A percentile compares a stretch with the other conserved stretches of the same genome.
Evolutionary conservation across 2,797 vertebrate species (phyloP).

Genomic region (Peromyscus melanophrys): DNA sequence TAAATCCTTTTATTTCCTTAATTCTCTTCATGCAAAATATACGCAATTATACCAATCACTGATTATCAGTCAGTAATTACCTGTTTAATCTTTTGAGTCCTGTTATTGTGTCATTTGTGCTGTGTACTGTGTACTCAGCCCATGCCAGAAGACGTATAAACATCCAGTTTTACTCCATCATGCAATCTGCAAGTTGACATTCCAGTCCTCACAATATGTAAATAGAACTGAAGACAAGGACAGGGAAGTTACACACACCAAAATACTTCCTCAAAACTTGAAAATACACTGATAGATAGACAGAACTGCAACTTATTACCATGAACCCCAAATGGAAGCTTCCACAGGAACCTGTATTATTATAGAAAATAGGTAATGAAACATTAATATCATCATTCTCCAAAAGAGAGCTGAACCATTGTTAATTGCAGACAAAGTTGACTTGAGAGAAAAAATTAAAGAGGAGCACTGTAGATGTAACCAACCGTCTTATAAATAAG

Average conservation of each 20-base stretch:
- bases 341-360: no score
- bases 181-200: background rate
- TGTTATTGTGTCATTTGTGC: background rate
- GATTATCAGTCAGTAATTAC: background rate
- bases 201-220: background rate
- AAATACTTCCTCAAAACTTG: background rate
- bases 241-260: background rate
- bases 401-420: background rate
- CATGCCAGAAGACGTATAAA: background rate
- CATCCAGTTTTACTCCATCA: background rate
- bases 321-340: background rate
- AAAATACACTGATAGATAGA: background rate
- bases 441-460: background rate
- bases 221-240: background rate
- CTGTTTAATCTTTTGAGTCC: background rate
- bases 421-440: background rate
- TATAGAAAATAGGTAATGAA: background rate
- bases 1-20: conserved; percentile 14
- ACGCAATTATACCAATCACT: background rate
- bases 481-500: no score
- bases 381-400: background rate
- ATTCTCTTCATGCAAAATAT: background rate
- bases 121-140: background rate
- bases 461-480: no score
- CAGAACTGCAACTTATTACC: background rate